These are phyloP conservation scores for Odontocerum albicorne DNA, from an alignment of 2,888 invertebrate genomes.

Conservation along the genomic window DNA sequence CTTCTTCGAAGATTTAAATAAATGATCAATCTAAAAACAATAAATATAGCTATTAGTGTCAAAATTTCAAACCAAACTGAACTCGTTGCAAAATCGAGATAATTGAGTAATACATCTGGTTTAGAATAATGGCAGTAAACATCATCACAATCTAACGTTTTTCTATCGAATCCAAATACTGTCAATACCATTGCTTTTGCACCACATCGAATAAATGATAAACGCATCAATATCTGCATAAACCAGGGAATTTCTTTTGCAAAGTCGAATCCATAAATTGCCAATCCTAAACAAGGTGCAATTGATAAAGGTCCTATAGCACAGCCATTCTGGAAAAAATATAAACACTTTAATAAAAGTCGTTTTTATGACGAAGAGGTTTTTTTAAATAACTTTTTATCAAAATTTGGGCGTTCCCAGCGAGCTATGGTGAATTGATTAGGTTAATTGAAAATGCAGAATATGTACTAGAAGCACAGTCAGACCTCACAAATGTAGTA, in stretches of 20 bases:
- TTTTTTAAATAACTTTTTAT: no score
- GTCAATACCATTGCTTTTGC: constrained; percentile 64
- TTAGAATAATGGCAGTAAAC: constrained; percentile 68
- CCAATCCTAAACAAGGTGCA: constrained; percentile 67
- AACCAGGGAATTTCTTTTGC: constrained; percentile 61
- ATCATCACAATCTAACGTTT: constrained; percentile 59
- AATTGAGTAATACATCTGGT: constrained; percentile 62
- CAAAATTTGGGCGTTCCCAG: no score
- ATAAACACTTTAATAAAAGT: not conserved
- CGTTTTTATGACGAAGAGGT: no score
- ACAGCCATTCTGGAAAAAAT: constrained; percentile 63
- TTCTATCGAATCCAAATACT: constrained; percentile 64
- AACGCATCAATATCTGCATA: constrained; percentile 65
- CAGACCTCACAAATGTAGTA: no score
- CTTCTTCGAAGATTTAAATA: constrained; percentile 61
- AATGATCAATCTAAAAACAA: constrained; percentile 59
- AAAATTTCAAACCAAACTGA: constrained; percentile 61
- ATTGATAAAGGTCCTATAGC: constrained; percentile 67
- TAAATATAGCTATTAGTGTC: constrained; percentile 54
- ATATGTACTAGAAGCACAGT: no score
- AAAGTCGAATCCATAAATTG: constrained; percentile 71
- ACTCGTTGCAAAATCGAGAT: constrained; percentile 59
- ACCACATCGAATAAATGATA: constrained; percentile 67
- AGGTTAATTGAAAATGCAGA: no score
- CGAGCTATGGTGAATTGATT: no score